Percentiles rank a stretch among this genome's conserved stretches.
phyloP scores from a whole-genome alignment of 1,140 invertebrate genomes.

The Aphaenogaster ashmeadi region DNA sequence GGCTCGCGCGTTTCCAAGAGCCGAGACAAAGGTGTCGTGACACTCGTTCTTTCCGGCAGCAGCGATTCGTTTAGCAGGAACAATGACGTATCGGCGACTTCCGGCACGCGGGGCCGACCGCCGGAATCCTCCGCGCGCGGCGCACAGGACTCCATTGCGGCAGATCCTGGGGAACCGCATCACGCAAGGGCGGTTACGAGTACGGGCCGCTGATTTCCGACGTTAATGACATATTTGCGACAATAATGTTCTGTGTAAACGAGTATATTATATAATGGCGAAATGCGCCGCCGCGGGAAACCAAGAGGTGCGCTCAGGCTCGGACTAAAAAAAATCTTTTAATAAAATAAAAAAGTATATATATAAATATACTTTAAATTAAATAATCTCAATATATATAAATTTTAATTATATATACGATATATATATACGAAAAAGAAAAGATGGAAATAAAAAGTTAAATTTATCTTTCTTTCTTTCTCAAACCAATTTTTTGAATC shows the following conservation, averaged over 20 bases:
- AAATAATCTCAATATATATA: background rate
- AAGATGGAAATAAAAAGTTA: background rate
- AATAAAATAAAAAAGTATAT: background rate
- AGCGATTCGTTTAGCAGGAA: constrained; percentile 74
- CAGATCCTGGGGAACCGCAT: constrained; percentile 79
- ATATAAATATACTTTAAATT: background rate
- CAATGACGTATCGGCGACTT: constrained; percentile 74
- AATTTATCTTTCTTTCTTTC: background rate
- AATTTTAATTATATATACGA: background rate
- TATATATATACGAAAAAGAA: background rate
- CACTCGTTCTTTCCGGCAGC: constrained; percentile 57
- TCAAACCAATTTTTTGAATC: background rate
- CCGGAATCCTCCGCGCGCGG: constrained; percentile 49
- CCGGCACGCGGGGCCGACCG: constrained; percentile 65
- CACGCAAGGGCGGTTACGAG: constrained; percentile 80
- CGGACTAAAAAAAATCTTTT: constrained; percentile 6
- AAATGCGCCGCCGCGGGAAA: constrained; percentile 62
- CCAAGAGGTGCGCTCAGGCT: constrained; percentile 24
- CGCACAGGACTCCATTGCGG: constrained; percentile 59
- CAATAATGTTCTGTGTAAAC: constrained; percentile 85
- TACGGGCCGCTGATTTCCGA: constrained; percentile 82
- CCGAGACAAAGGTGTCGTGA: constrained; percentile 32
- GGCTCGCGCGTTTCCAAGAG: constrained; percentile 50
- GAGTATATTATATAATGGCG: constrained; percentile 82
- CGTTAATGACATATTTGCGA: constrained; percentile 84